Evolutionary conservation across 2,797 vertebrate species (phyloP), one percentile per base, ranked within the genome.

Genomic region (Spea hammondii): DNA sequence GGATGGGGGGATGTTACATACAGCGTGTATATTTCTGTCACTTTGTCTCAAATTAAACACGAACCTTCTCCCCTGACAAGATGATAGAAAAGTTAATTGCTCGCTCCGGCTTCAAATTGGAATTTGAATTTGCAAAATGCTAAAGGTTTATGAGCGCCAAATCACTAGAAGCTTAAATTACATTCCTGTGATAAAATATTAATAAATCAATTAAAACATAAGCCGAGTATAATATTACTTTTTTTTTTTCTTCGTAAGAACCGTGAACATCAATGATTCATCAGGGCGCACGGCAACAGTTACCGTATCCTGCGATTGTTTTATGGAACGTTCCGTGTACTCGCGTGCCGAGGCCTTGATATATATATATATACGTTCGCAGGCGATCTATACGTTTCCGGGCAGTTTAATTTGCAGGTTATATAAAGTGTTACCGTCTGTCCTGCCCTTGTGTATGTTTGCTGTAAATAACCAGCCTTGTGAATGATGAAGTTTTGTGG

Each of bases 151-250:
- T 93, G 92, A 93, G 92, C 93, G 92, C 91, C 92, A 93, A 94
- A 93, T 93, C 92, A 93, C 91, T 90, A 92, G 90, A 89, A 93
- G 91, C 92, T 94, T 94, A 94, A 94, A 94, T 94, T 93, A 94
- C 93, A 94, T 93, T 93, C 92, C 90, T 92, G 90, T 92, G 92
- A 93, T 94, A 93, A 94, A 93, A 93, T 93, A 94, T 93, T 94
- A 93, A 94, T 93, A 93, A 93, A 93, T 93, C 92, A 93, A 93
- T 94, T 93, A 93, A 93, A 94, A 93, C 92, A 93, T 93, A 93
- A 93, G 91, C 91, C 91, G 89, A 91, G 91, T 92, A 93, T 93
- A 93, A 94, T 94, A 94, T 93, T 94, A 93, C 92, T 93, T 92
- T 92, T 91, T 83, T 79, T 87, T 92, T 90, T 51, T 75, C 71